These are phyloP conservation scores for Eolophus roseicapilla DNA, from an alignment of 2,113 vertebrate species.

Conservation along the genomic window DNA sequence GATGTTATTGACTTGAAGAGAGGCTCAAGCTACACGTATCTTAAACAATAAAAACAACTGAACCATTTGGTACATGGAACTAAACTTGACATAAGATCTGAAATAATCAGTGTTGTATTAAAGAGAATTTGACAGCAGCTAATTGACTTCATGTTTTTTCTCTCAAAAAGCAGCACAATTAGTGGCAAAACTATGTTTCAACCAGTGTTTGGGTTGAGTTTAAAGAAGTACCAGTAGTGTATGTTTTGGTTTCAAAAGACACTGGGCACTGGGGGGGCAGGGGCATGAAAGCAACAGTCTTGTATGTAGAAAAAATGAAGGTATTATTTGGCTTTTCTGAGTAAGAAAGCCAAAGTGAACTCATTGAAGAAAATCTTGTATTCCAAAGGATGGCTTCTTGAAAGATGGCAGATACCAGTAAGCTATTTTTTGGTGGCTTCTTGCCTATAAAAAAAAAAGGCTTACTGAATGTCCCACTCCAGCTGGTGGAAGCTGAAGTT, in stretches of 20 bases:
- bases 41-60: neutral
- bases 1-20: neutral
- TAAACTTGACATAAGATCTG: neutral
- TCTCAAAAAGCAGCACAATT: neutral
- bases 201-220: neutral
- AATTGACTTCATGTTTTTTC: neutral
- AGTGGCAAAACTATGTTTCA: neutral
- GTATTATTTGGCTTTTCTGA: neutral
- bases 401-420: neutral
- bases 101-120: neutral
- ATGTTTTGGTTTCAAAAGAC: neutral
- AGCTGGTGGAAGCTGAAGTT: neutral
- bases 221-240: neutral
- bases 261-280: rapidly evolving
- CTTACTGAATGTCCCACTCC: neutral
- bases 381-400: neutral
- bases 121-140: neutral
- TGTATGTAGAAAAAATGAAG: neutral
- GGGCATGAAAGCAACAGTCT: neutral
- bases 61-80: neutral
- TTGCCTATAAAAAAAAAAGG: neutral
- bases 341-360: neutral
- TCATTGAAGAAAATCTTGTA: neutral
- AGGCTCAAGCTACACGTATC: neutral
- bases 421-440: neutral